Evolutionary conservation across 2,888 invertebrate genomes (phyloP).

Genomic region (Acleris sparsana): DNA sequence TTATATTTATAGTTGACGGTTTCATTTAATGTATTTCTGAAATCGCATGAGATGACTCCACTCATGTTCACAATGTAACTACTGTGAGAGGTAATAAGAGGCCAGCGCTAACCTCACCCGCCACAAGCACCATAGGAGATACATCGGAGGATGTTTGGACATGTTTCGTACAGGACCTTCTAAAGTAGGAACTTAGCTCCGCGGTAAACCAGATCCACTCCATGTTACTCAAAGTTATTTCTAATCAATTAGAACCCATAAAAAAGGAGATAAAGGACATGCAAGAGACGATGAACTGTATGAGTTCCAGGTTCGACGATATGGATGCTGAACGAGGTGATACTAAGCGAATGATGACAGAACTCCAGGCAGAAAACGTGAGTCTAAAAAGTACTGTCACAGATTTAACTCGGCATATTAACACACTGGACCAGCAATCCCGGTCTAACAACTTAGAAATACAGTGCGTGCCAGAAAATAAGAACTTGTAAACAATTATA

Average conservation of each 20-base stretch:
- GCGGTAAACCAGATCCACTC: background rate
- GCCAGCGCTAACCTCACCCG: background rate
- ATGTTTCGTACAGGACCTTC: background rate
- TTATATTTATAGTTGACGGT: too few relatives aligned
- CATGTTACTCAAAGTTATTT: background rate
- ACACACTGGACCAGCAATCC: background rate
- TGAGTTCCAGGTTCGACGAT: too few relatives aligned
- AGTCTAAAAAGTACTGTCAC: background rate
- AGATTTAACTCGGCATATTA: constrained; percentile 4
- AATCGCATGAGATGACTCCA: background rate
- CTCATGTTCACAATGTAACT: background rate
- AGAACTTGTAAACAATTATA: too few relatives aligned
- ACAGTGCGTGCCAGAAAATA: too few relatives aligned
- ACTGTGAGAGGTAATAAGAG: too few relatives aligned
- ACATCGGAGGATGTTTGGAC: background rate
- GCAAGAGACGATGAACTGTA: too few relatives aligned
- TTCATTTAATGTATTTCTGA: background rate
- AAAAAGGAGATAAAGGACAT: background rate
- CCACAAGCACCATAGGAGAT: background rate
- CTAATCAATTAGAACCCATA: background rate
- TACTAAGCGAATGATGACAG: too few relatives aligned
- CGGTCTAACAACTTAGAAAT: background rate
- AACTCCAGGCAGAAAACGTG: too few relatives aligned
- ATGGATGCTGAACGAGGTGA: too few relatives aligned
- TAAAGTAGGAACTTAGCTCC: background rate